phyloP scores from a whole-genome alignment of 2,797 vertebrate species.

The Xyrichtys novacula region DNA sequence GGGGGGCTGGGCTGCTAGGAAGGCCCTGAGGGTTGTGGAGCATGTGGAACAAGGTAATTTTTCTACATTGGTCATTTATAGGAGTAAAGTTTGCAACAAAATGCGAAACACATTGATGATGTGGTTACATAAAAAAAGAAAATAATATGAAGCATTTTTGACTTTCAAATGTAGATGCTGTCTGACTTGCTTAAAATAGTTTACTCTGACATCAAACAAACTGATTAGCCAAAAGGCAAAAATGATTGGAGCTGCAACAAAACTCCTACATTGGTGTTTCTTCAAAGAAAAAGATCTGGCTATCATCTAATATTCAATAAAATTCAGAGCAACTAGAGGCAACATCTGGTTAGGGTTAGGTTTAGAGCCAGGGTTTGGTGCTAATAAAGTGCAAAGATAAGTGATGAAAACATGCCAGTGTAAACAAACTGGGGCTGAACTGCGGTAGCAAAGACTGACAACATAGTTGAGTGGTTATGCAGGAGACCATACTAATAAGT shows the following conservation, averaged over 20 bases:
- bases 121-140: background rate
- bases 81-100: background rate
- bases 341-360: background rate
- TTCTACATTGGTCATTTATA: background rate
- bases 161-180: background rate
- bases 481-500: conserved; percentile 13
- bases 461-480: conserved; percentile 3
- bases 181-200: background rate
- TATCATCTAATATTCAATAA: background rate
- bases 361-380: too few species aligned
- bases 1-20: conserved; percentile 98
- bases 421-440: conserved; percentile 14
- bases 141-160: background rate
- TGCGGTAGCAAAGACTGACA: conserved; percentile 14
- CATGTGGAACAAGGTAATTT: conserved; percentile 95
- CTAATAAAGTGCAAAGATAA: conserved; percentile 34
- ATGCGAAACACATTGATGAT: background rate
- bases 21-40: conserved; percentile 94
- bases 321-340: background rate
- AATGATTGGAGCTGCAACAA: background rate
- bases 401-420: conserved; percentile 17
- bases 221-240: background rate
- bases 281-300: background rate
- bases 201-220: background rate
- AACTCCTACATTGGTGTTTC: background rate